These are phyloP conservation scores for Cinara cedri DNA, from an alignment of 2,888 invertebrate species.

Conservation along the genomic window DNA sequence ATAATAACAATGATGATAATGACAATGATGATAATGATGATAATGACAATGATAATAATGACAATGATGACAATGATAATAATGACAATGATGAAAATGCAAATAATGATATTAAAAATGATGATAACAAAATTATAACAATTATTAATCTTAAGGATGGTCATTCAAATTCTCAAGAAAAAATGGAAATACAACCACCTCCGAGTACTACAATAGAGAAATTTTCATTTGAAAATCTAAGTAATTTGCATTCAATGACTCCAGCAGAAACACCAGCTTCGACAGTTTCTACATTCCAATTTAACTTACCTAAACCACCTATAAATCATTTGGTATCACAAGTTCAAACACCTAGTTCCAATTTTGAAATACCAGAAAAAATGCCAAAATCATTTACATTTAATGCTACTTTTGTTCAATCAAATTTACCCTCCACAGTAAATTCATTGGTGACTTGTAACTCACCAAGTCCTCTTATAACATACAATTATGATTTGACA, in stretches of 20 bases:
- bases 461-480: not conserved
- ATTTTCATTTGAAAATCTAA: not conserved
- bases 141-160: too few species aligned
- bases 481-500: not conserved
- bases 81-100: slow-evolving; percentile 42
- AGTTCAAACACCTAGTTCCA: not conserved
- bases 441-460: not conserved
- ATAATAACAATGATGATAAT: not conserved
- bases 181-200: not conserved
- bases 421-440: not conserved
- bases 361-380: not conserved
- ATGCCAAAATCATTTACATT: not conserved
- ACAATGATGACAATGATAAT: too few species aligned
- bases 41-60: not conserved
- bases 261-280: not conserved
- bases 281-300: slow-evolving; percentile 11
- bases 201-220: not conserved
- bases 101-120: not conserved
- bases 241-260: not conserved
- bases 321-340: not conserved
- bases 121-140: too few species aligned
- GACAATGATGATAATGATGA: slow-evolving; percentile 43
- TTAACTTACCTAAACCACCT: not conserved
- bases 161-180: not conserved
- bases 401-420: not conserved